Conservation (phyloP, 2,113 vertebrate species). For the Colistium nudipinnis region DNA sequence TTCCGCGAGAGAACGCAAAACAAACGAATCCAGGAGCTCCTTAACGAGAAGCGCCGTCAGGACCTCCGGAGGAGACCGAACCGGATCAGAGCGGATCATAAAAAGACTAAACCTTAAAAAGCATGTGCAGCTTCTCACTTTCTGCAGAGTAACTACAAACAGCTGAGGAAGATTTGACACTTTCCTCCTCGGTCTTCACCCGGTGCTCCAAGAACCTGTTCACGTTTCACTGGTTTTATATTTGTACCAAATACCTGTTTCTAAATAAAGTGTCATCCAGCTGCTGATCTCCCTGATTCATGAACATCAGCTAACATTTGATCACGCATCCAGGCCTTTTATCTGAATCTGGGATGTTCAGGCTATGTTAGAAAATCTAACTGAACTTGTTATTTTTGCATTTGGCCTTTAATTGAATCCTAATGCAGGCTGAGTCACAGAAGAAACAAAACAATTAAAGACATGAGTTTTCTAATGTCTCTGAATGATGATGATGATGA, state of each 20-base stretch:
- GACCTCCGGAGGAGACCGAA: conserved; percentile 69
- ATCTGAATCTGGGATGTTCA: no score
- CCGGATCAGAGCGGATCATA: conserved; percentile 57
- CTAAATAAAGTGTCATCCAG: conserved; percentile 61
- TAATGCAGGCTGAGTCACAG: no score
- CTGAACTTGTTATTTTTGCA: no score
- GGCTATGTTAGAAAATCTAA: no score
- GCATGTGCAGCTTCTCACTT: conserved; percentile 24
- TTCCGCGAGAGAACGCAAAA: conserved; percentile 89
- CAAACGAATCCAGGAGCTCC: conserved; percentile 92
- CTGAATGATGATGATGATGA: no score
- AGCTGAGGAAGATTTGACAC: background rate
- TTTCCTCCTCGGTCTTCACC: background rate
- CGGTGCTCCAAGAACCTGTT: background rate
- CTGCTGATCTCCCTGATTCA: conserved; percentile 31
- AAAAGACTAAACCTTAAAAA: background rate
- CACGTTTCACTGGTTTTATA: conserved; percentile 1
- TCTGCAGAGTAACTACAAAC: background rate
- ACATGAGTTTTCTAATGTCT: no score
- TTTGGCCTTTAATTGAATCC: no score
- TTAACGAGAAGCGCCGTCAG: conserved; percentile 84
- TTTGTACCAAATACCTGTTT: conserved; percentile 57
- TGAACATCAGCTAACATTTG: conserved; percentile 12
- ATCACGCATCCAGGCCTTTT: no score
- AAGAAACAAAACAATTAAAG: no score